phyloP scores from a whole-genome alignment of 2,888 invertebrate genomes.

The Caenorhabditis sp. region DNA sequence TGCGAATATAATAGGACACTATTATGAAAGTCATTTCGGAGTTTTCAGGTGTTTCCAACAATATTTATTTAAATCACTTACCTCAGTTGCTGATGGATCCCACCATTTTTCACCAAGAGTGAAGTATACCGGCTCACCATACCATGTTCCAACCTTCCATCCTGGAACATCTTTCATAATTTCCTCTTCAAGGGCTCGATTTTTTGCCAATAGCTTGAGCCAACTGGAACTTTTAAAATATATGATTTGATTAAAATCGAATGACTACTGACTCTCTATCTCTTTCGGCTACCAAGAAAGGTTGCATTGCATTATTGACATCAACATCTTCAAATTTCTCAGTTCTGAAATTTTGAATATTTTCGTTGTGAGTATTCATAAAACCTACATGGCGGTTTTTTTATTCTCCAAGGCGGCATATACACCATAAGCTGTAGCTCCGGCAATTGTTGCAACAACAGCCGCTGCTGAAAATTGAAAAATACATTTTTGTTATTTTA shows the following conservation, averaged over 20 bases:
- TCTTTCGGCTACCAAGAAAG: conserved; percentile 68
- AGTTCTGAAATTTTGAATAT: conserved; percentile 44
- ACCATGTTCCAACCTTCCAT: conserved; percentile 71
- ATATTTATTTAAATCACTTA: conserved; percentile 8
- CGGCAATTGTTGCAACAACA: conserved; percentile 50
- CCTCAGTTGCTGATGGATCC: conserved; percentile 61
- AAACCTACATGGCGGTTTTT: conserved; percentile 37
- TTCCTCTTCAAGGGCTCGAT: conserved; percentile 72
- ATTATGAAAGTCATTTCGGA: too few relatives aligned
- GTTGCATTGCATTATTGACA: conserved; percentile 65
- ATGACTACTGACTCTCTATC: conserved; percentile 61
- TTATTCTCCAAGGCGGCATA: conserved; percentile 48
- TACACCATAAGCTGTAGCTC: conserved; percentile 52
- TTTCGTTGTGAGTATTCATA: neutral
- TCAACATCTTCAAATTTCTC: conserved; percentile 69
- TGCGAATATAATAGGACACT: too few relatives aligned
- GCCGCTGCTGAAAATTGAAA: conserved; percentile 47
- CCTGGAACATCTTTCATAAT: conserved; percentile 74
- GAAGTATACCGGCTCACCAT: conserved; percentile 73
- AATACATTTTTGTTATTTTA: neutral
- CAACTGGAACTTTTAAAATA: conserved; percentile 57
- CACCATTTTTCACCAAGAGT: conserved; percentile 70
- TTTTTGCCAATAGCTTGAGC: conserved; percentile 69
- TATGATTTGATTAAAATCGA: neutral
- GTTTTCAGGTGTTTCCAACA: too few relatives aligned